These are phyloP conservation scores for Phenganax marumi DNA, from an alignment of 92 coral and sea anemone genomes.

Conservation along the genomic window DNA sequence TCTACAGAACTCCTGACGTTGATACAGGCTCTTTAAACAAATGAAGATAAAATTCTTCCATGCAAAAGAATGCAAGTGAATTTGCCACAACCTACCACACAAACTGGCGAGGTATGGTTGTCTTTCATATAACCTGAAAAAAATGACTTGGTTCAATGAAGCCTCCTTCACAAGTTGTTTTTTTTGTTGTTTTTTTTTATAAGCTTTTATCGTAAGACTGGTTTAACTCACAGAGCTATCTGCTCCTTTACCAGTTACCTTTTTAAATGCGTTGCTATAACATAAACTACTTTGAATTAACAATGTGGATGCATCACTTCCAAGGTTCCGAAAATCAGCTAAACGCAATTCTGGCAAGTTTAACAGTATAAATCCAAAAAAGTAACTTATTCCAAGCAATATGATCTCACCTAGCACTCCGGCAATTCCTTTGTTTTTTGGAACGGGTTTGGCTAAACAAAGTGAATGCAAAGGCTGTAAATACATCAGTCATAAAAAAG, in stretches of 20 bases:
- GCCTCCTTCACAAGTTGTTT: background rate
- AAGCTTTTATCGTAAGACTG: background rate
- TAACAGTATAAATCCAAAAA: background rate
- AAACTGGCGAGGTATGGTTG: slow-evolving; percentile 71
- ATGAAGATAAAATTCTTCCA: rapidly evolving
- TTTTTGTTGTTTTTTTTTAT: background rate
- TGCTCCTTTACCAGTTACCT: too few species aligned
- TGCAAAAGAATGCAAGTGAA: too few species aligned
- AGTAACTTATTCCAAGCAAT: background rate
- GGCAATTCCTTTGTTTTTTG: slow-evolving; percentile 89
- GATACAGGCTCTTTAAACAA: too few species aligned
- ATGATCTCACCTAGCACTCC: slow-evolving; percentile 78
- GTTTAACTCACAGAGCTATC: too few species aligned
- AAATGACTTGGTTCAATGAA: background rate
- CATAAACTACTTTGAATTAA: too few species aligned
- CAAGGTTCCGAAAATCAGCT: too few species aligned
- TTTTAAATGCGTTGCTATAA: too few species aligned
- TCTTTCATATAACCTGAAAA: slow-evolving; percentile 88
- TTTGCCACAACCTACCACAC: slow-evolving; percentile 57
- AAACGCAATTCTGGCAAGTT: too few species aligned
- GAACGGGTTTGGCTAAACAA: slow-evolving; percentile 75
- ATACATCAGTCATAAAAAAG: background rate
- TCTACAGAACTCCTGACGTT: too few species aligned
- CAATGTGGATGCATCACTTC: too few species aligned
- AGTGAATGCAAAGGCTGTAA: background rate